phyloP scores from a whole-genome alignment of 2,797 vertebrate genomes.

The Takifugu ocellatus region DNA sequence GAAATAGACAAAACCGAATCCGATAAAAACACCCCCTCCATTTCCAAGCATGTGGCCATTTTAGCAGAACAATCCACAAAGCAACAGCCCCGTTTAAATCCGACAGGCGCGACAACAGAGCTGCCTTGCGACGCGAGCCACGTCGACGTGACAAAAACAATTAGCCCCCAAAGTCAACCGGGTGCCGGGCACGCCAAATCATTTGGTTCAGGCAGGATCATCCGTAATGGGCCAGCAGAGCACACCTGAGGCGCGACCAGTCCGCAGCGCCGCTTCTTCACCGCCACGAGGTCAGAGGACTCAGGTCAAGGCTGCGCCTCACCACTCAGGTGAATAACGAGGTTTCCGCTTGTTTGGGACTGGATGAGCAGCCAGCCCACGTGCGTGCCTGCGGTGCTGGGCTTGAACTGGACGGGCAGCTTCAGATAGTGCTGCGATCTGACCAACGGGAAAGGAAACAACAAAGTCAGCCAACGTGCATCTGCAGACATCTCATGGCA shows the following conservation, averaged over 20 bases:
- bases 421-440: conserved; percentile 94
- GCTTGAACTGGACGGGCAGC: conserved; percentile 92
- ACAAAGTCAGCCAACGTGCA: not conserved
- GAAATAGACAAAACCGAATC: conserved; percentile 11
- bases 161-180: conserved; percentile 13
- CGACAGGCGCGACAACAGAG: conserved; percentile 29
- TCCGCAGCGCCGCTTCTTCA: too few species aligned
- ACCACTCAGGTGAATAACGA: conserved; percentile 83
- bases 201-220: conserved; percentile 28
- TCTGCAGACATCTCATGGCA: not conserved
- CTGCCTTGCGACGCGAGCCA: conserved; percentile 38
- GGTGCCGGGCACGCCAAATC: conserved; percentile 39
- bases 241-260: conserved; percentile 29
- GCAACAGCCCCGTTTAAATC: conserved; percentile 23
- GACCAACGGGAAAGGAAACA: conserved; percentile 18
- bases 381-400: conserved; percentile 77
- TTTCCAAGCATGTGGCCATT: conserved; percentile 4
- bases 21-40: too few species aligned
- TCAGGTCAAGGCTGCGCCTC: conserved; percentile 76
- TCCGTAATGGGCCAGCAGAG: conserved; percentile 31
- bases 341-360: conserved; percentile 74
- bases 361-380: conserved; percentile 80
- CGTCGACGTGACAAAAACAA: conserved; percentile 48
- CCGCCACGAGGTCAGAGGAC: not conserved
- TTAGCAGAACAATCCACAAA: conserved; percentile 36